phyloP scores from a whole-genome alignment of 2,113 vertebrate species.

The Elephantulus edwardii region DNA sequence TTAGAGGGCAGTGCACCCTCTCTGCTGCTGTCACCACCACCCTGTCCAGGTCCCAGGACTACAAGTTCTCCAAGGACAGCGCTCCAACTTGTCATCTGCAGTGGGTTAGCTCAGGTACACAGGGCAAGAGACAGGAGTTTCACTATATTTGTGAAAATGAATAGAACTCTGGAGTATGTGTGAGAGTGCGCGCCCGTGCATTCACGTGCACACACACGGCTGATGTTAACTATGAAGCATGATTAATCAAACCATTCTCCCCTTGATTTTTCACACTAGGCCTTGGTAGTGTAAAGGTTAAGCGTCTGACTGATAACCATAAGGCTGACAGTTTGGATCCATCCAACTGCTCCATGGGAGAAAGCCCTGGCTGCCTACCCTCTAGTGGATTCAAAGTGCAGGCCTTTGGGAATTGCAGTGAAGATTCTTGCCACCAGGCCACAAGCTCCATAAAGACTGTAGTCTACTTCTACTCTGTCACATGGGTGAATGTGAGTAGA shows the following conservation, averaged over 20 bases:
- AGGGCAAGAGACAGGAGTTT: not conserved
- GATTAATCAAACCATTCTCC: not conserved
- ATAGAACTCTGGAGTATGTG: not conserved
- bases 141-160: not conserved
- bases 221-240: not conserved
- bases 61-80: not conserved
- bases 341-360: not conserved
- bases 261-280: not conserved
- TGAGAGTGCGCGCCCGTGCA: not conserved
- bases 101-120: not conserved
- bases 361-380: not conserved
- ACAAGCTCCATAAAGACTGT: not conserved
- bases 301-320: not conserved
- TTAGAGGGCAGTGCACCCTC: not conserved
- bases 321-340: not conserved
- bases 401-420: too few species aligned
- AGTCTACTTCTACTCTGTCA: not conserved
- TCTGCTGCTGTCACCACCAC: rapidly evolving
- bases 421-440: too few species aligned
- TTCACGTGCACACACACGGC: not conserved
- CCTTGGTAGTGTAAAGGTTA: not conserved
- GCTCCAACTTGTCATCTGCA: not conserved
- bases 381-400: too few species aligned
- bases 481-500: not conserved
- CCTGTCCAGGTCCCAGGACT: not conserved